Conservation (phyloP, 2,888 invertebrate genomes). For the Odiellus spinosus region DNA sequence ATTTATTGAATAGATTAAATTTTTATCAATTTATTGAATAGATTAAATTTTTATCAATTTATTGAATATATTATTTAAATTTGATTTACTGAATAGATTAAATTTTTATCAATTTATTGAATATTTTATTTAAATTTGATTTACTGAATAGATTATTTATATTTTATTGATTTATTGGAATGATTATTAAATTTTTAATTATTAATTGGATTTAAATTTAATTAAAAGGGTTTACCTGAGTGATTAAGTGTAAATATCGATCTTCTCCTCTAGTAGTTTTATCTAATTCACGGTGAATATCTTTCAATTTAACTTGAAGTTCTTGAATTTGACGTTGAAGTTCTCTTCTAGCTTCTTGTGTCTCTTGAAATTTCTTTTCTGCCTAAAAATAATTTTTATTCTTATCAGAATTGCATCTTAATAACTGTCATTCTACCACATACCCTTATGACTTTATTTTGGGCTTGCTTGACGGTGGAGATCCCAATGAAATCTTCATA, state of each 20-base stretch:
- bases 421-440: not conserved
- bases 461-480: not conserved
- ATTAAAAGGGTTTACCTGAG: constrained; percentile 38
- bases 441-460: not conserved
- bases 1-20: too few relatives aligned
- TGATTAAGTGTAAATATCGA: constrained; percentile 53
- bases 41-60: too few relatives aligned
- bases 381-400: constrained; percentile 22
- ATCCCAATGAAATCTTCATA: not conserved
- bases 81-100: too few relatives aligned
- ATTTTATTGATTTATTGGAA: not conserved
- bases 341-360: constrained; percentile 48
- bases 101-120: too few relatives aligned
- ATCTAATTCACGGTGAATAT: constrained; percentile 56
- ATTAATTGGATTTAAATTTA: constrained; percentile 19
- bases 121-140: not conserved
- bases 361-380: constrained; percentile 45
- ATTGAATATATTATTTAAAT: too few relatives aligned
- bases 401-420: not conserved
- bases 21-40: too few relatives aligned
- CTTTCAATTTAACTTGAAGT: constrained; percentile 47
- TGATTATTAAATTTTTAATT: not conserved
- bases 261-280: constrained; percentile 60
- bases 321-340: constrained; percentile 43
- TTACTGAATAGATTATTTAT: constrained; percentile 1